Evolutionary conservation across 1,140 invertebrate species (phyloP), one percentile per base, ranked within the genome.

Genomic region (Aphelinus certus): DNA sequence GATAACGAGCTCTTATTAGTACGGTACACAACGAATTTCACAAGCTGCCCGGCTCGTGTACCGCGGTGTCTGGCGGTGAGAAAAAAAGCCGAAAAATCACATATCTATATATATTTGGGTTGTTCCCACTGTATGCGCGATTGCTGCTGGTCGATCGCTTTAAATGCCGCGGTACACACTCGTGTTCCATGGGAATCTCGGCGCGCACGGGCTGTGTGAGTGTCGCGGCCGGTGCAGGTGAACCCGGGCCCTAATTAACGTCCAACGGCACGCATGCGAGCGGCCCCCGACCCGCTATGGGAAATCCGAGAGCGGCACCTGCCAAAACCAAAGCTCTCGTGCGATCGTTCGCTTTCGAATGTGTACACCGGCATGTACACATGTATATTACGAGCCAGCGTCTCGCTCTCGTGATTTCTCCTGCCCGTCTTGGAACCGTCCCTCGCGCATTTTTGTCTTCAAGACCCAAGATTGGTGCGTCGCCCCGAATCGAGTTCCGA

Each of bases 281-380:
- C 65, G 69, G 74, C 55, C 64, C 65, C 51, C 72, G 65, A 47
- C 57, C 71, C 66, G 65, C 75, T 83, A 86, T 86, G 85, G 82
- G 84, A 85, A 87, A 84, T 82, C 76, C 69, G 76, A 81, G 79
- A 60, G 74, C 69, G 79, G 77, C 85, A 85, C 84, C 85, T 86
- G 85, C 79, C 81, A 76, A 82, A 83, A 83, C 46, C 74, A 77
- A 76, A 76, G 76, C 73, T 73, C 71, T 56, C 56, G 64, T 42
- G 26, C 26, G 26, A 26, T 26, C 26, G 26, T 26, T 26, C 26
- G 26, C 26, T 26, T 26, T 26, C 26, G 26, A 26, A 26, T 26
- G 26, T 26, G 26, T 26, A 26, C 26, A 26, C 26, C 26, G 26
- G 26, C 26, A 26, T 26, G 26, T 26, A 26, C 0, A 26, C 26